Evolutionary conservation across 2,797 vertebrate species (phyloP), one percentile per base, ranked within the genome.

Genomic region (Eremophila alpestris): DNA sequence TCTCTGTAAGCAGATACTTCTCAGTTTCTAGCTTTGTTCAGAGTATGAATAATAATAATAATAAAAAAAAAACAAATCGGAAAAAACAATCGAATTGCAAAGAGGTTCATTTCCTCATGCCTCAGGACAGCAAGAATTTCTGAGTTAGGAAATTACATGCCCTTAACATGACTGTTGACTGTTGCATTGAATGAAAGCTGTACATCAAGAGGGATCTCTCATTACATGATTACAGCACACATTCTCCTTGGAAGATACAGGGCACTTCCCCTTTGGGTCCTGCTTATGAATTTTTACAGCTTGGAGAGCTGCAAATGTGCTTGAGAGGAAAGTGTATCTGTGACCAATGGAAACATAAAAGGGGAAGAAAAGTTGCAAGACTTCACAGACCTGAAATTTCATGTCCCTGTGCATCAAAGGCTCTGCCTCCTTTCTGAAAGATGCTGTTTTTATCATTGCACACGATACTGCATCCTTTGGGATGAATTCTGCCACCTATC

Each of bases 301-400:
- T 83, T 58, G 59, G 41, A 94, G 83, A 94, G 48, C 64, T 87
- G 63, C 56, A 92, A 77, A 87, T 70, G 46, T 16, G 23, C 48
- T 68, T 43, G 82, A 95, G 77, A 92, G 54, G 12, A 67, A 83
- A 91, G 80, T 91, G 56, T 62, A 65, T 70, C 91, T 89, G 90
- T 90, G 83, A 94, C 94, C 83, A 88, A 83, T 80, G 71, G 70
- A 74, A 94, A 87, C 62, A 94, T 59, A 90, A 93, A 93, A 92
- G 54, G 58, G 62, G 51, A 89, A 54, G 80, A 91, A 38, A 89
- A 88, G 90, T 77, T 46, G 18, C 23, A 73, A 79, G 78, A 16
- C 51, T 88, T 80, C 70, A 79, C 18, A 81, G 43, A 58, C 46
- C 83, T 65, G n/a, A 84, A 97, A 88, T 56, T 62, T 68, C 13